Evolutionary conservation across 2,113 vertebrate species (phyloP).

Genomic region (Phylloscopus whistleri): DNA sequence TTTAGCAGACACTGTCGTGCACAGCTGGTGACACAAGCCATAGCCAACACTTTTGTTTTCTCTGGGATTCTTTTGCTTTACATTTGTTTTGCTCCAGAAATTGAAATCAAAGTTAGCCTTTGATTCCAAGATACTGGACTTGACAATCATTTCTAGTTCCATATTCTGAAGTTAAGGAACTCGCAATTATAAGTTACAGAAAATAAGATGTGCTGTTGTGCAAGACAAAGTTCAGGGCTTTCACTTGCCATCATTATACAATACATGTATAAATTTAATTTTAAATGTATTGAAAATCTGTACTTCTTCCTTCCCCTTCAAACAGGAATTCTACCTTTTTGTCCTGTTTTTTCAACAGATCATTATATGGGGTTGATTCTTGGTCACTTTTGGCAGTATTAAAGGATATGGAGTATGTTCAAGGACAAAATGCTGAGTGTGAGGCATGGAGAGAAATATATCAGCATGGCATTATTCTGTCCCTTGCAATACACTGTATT

Average conservation of each 20-base stretch:
- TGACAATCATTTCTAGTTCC: background rate
- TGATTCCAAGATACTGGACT: background rate
- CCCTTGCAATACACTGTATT: background rate
- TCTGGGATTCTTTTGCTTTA: background rate
- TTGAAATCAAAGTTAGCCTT: background rate
- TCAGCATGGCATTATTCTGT: background rate
- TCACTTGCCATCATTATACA: background rate
- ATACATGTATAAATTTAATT: background rate
- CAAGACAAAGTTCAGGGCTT: background rate
- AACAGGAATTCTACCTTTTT: background rate
- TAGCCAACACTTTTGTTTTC: background rate
- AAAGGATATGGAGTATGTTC: background rate
- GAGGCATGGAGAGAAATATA: background rate
- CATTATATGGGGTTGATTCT: background rate
- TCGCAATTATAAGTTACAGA: background rate
- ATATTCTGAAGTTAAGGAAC: background rate
- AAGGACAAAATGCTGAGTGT: background rate
- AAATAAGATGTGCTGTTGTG: background rate
- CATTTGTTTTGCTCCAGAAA: background rate
- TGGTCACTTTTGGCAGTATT: background rate
- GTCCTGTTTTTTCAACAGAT: background rate
- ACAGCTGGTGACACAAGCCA: background rate
- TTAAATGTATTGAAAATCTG: background rate
- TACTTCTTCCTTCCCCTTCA: background rate
- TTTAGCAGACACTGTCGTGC: background rate